Evolutionary conservation across 1,140 invertebrate genomes (phyloP).

Genomic region (Andricus grossulariae): DNA sequence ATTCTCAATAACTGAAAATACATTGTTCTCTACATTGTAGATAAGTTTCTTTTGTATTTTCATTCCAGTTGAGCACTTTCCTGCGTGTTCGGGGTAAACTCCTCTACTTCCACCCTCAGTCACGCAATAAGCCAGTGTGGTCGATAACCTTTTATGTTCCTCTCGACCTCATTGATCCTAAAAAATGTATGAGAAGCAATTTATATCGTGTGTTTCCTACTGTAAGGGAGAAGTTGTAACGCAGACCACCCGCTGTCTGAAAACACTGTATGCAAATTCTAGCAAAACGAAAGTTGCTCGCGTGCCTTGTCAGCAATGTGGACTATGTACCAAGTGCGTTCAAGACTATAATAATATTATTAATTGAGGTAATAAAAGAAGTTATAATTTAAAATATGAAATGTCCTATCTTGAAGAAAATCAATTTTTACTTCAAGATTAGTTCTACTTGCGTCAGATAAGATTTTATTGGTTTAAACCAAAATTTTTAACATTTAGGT

Average conservation of each 20-base stretch:
- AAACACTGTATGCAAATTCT: slow-evolving; percentile 13
- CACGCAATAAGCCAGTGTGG: slow-evolving; percentile 17
- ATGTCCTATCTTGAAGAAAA: too few relatives aligned
- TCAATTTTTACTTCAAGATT: too few relatives aligned
- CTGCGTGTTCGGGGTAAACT: slow-evolving; percentile 4
- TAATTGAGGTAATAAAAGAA: too few relatives aligned
- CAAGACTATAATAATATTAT: neutral
- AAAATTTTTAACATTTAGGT: too few relatives aligned
- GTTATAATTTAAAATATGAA: too few relatives aligned
- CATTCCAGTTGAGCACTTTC: neutral
- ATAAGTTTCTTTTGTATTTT: neutral
- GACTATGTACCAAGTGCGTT: neutral
- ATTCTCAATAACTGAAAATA: too few relatives aligned
- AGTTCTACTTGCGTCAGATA: too few relatives aligned
- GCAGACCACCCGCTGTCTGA: too few relatives aligned
- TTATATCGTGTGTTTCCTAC: slow-evolving; percentile 10
- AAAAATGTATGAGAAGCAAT: slow-evolving; percentile 26
- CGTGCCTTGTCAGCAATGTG: slow-evolving; percentile 1
- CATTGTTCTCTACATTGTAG: too few relatives aligned
- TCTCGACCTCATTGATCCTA: slow-evolving; percentile 28
- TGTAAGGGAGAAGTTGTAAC: slow-evolving; percentile 15
- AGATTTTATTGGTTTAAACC: too few relatives aligned
- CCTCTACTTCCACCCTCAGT: slow-evolving; percentile 6
- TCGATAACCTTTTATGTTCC: slow-evolving; percentile 29
- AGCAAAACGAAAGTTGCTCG: slow-evolving; percentile 8